phyloP scores from a whole-genome alignment of 2,113 vertebrate genomes.

The Brachyhypopomus occidentalis region DNA sequence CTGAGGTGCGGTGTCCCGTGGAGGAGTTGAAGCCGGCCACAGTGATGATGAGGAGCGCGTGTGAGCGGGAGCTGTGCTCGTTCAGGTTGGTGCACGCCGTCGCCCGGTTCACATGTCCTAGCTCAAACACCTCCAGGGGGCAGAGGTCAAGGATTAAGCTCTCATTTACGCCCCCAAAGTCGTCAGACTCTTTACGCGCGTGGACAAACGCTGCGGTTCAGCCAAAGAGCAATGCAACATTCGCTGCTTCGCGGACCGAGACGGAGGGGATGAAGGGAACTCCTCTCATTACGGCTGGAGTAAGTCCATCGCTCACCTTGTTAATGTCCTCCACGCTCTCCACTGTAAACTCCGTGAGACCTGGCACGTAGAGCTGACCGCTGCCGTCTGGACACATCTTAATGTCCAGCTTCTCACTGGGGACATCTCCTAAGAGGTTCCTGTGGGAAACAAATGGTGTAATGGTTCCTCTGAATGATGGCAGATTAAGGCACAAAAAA shows the following conservation, averaged over 20 bases:
- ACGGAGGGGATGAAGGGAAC: too few relatives aligned
- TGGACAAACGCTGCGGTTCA: background rate
- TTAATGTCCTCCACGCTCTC: slow-evolving; percentile 92
- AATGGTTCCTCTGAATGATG: too few relatives aligned
- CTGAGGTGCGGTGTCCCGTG: slow-evolving; percentile 85
- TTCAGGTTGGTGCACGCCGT: slow-evolving; percentile 95
- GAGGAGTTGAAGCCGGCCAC: slow-evolving; percentile 83
- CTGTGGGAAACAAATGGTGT: slow-evolving; percentile 63
- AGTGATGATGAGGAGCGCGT: slow-evolving; percentile 89
- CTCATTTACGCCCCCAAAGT: background rate
- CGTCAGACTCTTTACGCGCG: background rate
- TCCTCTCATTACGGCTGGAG: background rate
- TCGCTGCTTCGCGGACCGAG: too few relatives aligned
- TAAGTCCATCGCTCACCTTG: slow-evolving; percentile 71
- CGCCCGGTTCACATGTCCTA: slow-evolving; percentile 85
- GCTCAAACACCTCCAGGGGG: slow-evolving; percentile 83
- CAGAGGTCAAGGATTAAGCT: slow-evolving; percentile 4
- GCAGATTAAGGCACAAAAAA: too few relatives aligned
- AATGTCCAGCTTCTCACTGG: slow-evolving; percentile 90
- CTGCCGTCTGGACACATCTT: slow-evolving; percentile 92
- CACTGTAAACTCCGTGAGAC: slow-evolving; percentile 84
- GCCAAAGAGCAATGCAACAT: too few relatives aligned
- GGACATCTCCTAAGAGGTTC: slow-evolving; percentile 87
- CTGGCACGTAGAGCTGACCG: slow-evolving; percentile 91
- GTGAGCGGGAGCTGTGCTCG: slow-evolving; percentile 93